phyloP scores from a whole-genome alignment of 2,113 vertebrate genomes.

The Sinocyclocheilus anshuiensis region DNA sequence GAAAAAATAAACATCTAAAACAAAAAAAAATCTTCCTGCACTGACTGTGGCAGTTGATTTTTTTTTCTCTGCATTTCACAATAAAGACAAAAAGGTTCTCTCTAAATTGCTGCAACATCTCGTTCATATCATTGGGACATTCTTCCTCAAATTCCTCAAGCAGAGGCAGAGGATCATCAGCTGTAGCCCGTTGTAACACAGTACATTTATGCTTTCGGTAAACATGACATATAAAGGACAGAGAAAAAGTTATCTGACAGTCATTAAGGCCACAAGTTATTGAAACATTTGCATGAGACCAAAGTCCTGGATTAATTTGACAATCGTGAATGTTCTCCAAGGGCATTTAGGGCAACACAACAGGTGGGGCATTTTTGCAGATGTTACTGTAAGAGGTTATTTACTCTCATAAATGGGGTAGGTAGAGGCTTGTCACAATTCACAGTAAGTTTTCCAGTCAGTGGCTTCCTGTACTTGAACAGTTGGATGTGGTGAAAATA shows the following conservation, averaged over 20 bases:
- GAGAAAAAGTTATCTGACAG: not conserved
- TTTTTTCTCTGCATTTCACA: constrained; percentile 28
- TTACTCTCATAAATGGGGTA: no score
- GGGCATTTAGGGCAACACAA: no score
- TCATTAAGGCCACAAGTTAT: constrained; percentile 42
- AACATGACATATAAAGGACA: not conserved
- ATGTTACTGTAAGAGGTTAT: no score
- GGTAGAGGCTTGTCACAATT: no score
- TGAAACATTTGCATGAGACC: constrained; percentile 30
- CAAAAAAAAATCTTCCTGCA: not conserved
- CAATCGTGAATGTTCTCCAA: no score
- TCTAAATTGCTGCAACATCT: not conserved
- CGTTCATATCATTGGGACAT: no score
- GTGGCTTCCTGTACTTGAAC: not conserved
- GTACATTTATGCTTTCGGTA: not conserved
- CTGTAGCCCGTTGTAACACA: not conserved
- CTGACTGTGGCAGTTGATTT: constrained; percentile 11
- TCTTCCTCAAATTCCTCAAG: no score
- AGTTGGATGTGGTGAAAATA: not conserved
- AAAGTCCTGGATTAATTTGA: no score
- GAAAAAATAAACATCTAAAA: no score
- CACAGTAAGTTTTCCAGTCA: no score
- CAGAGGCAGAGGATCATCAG: no score
- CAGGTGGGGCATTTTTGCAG: no score
- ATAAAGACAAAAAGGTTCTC: not conserved